A percentile compares a stretch with the other conserved stretches of the same genome.
Evolutionary conservation across 2,113 vertebrate genomes (phyloP).

Genomic region (Trichechus manatus): DNA sequence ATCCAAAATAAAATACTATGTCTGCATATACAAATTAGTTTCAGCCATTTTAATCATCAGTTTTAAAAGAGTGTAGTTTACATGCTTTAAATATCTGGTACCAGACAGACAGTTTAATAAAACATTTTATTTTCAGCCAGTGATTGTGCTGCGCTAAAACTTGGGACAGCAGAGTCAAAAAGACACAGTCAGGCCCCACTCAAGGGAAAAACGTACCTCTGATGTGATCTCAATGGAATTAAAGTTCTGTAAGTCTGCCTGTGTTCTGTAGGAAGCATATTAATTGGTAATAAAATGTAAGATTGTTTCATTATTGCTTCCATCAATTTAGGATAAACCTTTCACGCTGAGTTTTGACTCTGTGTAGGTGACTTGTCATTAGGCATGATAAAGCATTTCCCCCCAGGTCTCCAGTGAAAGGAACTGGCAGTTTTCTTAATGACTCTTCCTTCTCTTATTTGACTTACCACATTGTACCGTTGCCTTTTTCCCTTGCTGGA

Average conservation of each 20-base stretch:
- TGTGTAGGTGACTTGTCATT: slow-evolving; percentile 65
- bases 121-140: slow-evolving; percentile 3
- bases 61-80: not conserved
- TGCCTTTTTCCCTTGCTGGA: not conserved
- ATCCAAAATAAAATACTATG: not conserved
- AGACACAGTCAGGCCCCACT: not conserved
- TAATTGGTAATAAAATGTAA: slow-evolving; percentile 52
- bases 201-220: not conserved
- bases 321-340: slow-evolving; percentile 53
- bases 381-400: slow-evolving; percentile 55
- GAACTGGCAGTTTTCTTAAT: slow-evolving; percentile 67
- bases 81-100: slow-evolving; percentile 6
- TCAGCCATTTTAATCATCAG: not conserved
- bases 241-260: slow-evolving; percentile 18
- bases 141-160: not conserved
- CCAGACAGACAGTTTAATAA: slow-evolving; percentile 7
- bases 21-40: not conserved
- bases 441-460: slow-evolving; percentile 54
- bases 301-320: slow-evolving; percentile 69
- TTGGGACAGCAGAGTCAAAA: not conserved
- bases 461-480: not conserved
- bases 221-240: slow-evolving; percentile 52
- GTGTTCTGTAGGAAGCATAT: not conserved
- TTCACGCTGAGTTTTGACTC: slow-evolving; percentile 36
- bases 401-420: slow-evolving; percentile 39